Percentiles rank a stretch among this genome's conserved stretches.
These are phyloP conservation scores for Imbricaverruca yamaguchii DNA, from an alignment of 2,888 invertebrate species.

Conservation along the genomic window DNA sequence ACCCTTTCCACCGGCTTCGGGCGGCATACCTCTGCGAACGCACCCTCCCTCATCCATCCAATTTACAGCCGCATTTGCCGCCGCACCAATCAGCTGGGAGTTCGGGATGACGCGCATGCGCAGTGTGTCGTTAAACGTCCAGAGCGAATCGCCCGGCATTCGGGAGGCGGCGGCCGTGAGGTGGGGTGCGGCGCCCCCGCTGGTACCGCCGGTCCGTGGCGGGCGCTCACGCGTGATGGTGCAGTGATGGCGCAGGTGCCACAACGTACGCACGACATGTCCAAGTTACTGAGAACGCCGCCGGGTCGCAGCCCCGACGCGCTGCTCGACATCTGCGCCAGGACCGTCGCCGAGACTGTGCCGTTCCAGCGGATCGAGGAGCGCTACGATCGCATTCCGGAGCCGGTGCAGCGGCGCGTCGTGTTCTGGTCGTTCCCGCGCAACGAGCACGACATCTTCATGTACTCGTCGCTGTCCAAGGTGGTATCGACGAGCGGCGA, in stretches of 20 bases:
- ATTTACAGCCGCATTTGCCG: slow-evolving; percentile 25
- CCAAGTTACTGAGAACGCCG: neutral
- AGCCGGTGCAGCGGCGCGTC: slow-evolving; percentile 77
- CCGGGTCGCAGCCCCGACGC: slow-evolving; percentile 51
- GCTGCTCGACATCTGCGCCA: slow-evolving; percentile 71
- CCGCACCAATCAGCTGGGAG: slow-evolving; percentile 26
- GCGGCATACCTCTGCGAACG: too few relatives aligned
- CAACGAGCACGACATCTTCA: slow-evolving; percentile 78
- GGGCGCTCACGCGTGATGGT: slow-evolving; percentile 28
- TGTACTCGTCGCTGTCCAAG: slow-evolving; percentile 71
- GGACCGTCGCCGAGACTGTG: slow-evolving; percentile 73
- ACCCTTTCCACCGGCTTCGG: too few relatives aligned
- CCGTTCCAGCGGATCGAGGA: slow-evolving; percentile 81
- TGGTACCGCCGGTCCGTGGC: slow-evolving; percentile 29
- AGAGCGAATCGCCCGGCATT: slow-evolving; percentile 19
- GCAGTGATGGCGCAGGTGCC: neutral
- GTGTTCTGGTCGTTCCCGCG: slow-evolving; percentile 84
- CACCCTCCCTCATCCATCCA: slow-evolving; percentile 25
- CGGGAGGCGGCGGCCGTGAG: slow-evolving; percentile 26
- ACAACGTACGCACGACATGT: neutral
- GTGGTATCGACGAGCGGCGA: slow-evolving; percentile 49
- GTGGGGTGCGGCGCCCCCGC: slow-evolving; percentile 30
- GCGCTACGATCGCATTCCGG: slow-evolving; percentile 76
- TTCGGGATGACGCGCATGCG: slow-evolving; percentile 29
- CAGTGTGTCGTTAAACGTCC: slow-evolving; percentile 31